Evolutionary conservation across 1,140 invertebrate genomes (phyloP).

Genomic region (Sarcophaga bullata): DNA sequence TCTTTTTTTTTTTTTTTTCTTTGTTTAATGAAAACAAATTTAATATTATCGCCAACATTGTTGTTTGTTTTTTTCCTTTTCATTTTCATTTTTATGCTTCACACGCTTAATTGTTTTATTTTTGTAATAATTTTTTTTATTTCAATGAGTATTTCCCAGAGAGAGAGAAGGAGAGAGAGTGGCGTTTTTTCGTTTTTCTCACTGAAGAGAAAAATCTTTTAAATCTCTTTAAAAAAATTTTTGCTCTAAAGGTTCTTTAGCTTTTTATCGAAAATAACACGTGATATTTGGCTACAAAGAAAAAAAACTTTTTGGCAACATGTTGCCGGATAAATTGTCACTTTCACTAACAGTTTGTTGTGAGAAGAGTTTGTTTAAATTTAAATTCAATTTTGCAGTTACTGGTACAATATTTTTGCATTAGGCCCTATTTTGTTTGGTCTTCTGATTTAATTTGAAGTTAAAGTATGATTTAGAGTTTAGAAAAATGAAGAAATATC

Average conservation of each 20-base stretch:
- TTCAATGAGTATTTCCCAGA: not conserved
- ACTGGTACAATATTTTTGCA: not conserved
- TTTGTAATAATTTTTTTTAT: not conserved
- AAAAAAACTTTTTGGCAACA: not conserved
- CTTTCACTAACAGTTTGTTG: not conserved
- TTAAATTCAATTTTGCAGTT: not conserved
- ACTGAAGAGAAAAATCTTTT: not conserved
- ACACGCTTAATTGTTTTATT: conserved; percentile 5
- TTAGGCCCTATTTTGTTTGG: too few species aligned
- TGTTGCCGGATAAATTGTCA: not conserved
- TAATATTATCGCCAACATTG: conserved; percentile 4
- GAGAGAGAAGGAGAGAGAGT: too few species aligned
- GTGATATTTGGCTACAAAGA: not conserved
- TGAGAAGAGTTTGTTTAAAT: not conserved
- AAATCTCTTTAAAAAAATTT: not conserved
- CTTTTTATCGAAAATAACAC: not conserved
- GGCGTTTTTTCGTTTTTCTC: too few species aligned
- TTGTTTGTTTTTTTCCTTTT: not conserved
- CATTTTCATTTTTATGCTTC: not conserved
- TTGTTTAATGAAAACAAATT: not conserved
- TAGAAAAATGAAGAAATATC: too few species aligned
- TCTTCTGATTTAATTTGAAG: too few species aligned
- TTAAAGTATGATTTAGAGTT: too few species aligned
- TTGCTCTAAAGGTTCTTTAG: not conserved
- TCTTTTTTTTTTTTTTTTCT: too few species aligned